These are phyloP conservation scores for Stigmatopora argus DNA, from an alignment of 2,113 vertebrate genomes.

Conservation along the genomic window DNA sequence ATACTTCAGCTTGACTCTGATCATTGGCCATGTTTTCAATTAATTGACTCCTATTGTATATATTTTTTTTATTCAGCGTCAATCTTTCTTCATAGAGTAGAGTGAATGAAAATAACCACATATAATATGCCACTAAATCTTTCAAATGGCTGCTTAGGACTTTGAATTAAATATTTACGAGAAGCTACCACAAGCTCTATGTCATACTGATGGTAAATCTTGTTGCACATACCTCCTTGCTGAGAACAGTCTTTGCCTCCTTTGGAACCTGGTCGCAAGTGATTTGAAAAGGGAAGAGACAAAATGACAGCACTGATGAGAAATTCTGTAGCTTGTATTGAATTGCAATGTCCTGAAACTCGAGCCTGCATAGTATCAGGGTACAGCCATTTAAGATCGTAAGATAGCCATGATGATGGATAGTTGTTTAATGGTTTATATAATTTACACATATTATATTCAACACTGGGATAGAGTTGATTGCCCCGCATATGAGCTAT, in stretches of 20 bases:
- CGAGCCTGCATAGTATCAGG: constrained; percentile 68
- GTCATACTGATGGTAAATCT: constrained; percentile 3
- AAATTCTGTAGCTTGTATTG: constrained; percentile 68
- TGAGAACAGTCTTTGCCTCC: constrained; percentile 43
- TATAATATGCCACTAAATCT: background rate
- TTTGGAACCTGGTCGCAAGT: constrained; percentile 54
- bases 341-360: constrained; percentile 71
- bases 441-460: constrained; percentile 28
- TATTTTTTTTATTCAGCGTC: constrained; percentile 16
- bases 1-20: constrained; percentile 51
- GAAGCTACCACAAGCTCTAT: constrained; percentile 12
- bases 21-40: constrained; percentile 12
- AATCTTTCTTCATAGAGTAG: constrained; percentile 26
- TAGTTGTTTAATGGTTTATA: constrained; percentile 69
- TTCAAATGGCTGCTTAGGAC: constrained; percentile 4
- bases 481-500: constrained; percentile 5
- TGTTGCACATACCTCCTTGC: constrained; percentile 36
- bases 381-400: constrained; percentile 75
- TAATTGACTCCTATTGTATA: background rate
- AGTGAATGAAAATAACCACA: background rate
- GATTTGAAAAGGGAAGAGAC: constrained; percentile 62
- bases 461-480: constrained; percentile 1
- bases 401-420: constrained; percentile 67
- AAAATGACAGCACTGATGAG: constrained; percentile 63
- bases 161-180: constrained; percentile 8